Conservation (phyloP, 2,797 vertebrate genomes). For the Mormyrus proboscirostris region DNA sequence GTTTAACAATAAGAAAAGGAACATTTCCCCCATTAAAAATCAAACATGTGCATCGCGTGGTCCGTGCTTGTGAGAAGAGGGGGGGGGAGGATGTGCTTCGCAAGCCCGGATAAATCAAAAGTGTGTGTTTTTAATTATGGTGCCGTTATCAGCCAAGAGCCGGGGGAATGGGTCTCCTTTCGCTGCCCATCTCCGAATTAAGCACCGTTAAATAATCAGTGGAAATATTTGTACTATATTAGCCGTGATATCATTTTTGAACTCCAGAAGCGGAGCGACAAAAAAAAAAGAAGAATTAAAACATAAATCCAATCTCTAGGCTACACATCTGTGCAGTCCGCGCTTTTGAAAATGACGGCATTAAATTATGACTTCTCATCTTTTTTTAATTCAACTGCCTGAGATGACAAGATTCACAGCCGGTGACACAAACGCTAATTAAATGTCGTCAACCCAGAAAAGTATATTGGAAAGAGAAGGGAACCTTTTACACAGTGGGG, state of each 20-base stretch:
- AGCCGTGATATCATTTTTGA: slow-evolving; percentile 5
- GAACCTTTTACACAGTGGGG: background rate
- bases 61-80: background rate
- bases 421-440: slow-evolving; percentile 22
- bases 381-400: slow-evolving; percentile 20
- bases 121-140: slow-evolving; percentile 16
- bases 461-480: slow-evolving; percentile 11
- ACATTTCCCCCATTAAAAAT: background rate
- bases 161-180: background rate
- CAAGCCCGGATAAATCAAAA: background rate
- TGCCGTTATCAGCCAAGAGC: background rate
- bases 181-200: background rate
- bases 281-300: slow-evolving; percentile 14
- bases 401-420: slow-evolving; percentile 22
- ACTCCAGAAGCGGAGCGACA: slow-evolving; percentile 6
- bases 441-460: slow-evolving; percentile 19
- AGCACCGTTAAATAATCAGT: slow-evolving; percentile 12
- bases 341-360: slow-evolving; percentile 8
- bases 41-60: background rate
- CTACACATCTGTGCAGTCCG: background rate
- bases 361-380: slow-evolving; percentile 18
- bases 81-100: background rate
- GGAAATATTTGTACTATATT: slow-evolving; percentile 22
- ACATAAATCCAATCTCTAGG: slow-evolving; percentile 9
- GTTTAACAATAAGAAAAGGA: background rate